A percentile compares a stretch with the other conserved stretches of the same genome.
phyloP scores from a whole-genome alignment of 2,888 invertebrate genomes.

The Megaustenia siamemsis region DNA sequence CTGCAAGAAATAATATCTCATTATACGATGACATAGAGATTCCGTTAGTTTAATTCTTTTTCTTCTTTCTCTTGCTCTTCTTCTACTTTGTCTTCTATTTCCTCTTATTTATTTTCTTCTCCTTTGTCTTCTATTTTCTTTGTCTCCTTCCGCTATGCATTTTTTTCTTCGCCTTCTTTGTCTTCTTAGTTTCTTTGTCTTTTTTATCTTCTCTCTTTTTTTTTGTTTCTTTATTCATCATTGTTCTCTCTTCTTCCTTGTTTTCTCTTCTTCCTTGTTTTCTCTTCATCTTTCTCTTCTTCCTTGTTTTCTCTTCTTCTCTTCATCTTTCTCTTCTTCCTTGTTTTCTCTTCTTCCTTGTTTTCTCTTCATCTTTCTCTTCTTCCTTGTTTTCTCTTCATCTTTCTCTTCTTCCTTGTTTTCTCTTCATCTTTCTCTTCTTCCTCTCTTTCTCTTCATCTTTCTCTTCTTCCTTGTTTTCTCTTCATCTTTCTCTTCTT shows the following conservation, averaged over 20 bases:
- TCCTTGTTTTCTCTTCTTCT: conserved; percentile 8
- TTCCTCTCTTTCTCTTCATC: background rate
- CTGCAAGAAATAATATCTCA: too few species aligned
- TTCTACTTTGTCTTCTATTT: conserved; percentile 21
- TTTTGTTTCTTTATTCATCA: background rate
- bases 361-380: conserved; percentile 33
- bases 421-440: background rate
- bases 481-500: background rate
- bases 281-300: background rate
- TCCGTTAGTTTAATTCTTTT: background rate
- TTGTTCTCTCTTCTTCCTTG: too few species aligned
- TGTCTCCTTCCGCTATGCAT: conserved; percentile 9
- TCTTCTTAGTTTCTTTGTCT: background rate
- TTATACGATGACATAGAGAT: background rate
- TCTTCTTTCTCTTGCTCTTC: background rate
- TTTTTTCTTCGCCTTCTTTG: conserved; percentile 5
- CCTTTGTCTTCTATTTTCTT: conserved; percentile 24
- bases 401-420: background rate
- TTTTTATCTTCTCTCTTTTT: background rate
- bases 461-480: background rate
- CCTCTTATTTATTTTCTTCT: conserved; percentile 41
- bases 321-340: conserved; percentile 41
- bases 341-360: conserved; percentile 29
- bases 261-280: background rate
- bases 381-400: background rate